A percentile compares a stretch with the other conserved stretches of the same genome.
These are phyloP conservation scores for Nymphalis c-album DNA, from an alignment of 2,888 invertebrate species.

Conservation along the genomic window DNA sequence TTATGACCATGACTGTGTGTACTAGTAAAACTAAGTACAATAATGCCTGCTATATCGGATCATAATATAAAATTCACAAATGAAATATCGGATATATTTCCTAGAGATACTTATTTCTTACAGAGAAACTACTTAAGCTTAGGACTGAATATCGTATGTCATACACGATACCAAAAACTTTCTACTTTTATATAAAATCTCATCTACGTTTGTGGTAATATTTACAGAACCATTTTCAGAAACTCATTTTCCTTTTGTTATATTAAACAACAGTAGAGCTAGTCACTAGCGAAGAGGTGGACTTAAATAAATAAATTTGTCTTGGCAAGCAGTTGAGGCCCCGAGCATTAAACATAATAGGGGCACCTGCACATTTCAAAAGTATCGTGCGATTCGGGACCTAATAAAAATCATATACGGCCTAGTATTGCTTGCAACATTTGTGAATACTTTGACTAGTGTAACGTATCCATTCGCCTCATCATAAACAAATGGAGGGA, in stretches of 20 bases:
- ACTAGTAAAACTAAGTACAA: no score
- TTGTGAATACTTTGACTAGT: slow-evolving; percentile 6
- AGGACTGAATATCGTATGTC: neutral
- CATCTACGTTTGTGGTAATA: slow-evolving; percentile 6
- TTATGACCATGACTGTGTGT: no score
- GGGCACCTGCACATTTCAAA: slow-evolving; percentile 20
- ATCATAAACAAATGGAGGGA: slow-evolving; percentile 45
- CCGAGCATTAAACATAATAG: slow-evolving; percentile 30
- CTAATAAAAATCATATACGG: slow-evolving; percentile 8
- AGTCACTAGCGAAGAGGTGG: slow-evolving; percentile 22
- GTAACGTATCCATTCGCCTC: slow-evolving; percentile 37
- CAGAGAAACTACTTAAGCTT: no score
- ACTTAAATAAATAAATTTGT: slow-evolving; percentile 39
- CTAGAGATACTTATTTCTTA: no score
- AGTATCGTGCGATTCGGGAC: slow-evolving; percentile 15
- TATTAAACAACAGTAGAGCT: slow-evolving; percentile 29
- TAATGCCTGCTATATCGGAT: no score
- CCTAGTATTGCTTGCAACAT: slow-evolving; percentile 14
- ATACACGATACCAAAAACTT: neutral
- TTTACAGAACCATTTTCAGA: slow-evolving; percentile 15
- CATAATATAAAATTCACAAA: no score
- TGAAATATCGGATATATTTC: no score
- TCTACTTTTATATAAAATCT: neutral
- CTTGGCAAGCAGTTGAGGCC: slow-evolving; percentile 32
- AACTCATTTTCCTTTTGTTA: slow-evolving; percentile 25